Base-by-base conservation (phyloP, 2,888 invertebrate species). In the Amblyjoppa fuscipennis region DNA sequence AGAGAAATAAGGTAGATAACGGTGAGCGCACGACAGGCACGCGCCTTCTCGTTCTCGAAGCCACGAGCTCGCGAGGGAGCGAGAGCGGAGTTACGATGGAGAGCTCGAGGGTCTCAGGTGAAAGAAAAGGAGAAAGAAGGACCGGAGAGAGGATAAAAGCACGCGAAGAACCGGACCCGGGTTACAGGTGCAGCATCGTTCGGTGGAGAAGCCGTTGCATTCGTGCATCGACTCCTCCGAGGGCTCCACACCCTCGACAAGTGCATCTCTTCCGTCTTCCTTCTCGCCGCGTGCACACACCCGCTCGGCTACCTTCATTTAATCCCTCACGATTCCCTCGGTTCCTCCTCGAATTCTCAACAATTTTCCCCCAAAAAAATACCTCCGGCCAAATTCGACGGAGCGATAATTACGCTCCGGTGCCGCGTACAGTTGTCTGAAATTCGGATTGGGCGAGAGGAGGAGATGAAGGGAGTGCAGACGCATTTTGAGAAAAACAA, bases 21-120 rank as follows among this genome's bases (percentile, higher is more conserved):
- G 86, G 84, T 74, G 87, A 88, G 90, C 91, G 90, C 90, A 89
- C 89, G 91, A 91, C 91, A 90, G 90, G 91, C 91, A 91, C 91
- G 91, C 91, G 91, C 89, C 91, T 90, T 87, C 87, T 87, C 83
- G 79, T 77, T 81, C 84, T 84, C 87, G 88, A 88, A 88, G 87
- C 82, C 80, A 83, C 78, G 88, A 87, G 88, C 75, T 76, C 71
- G 68, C 69, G 79, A 31, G 51, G 34, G 78, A 76, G 59, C n/a
- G 77, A 77, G 76, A 70, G 51, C 77, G 70, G 51, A 61, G 68
- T 53, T 75, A 59, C 13, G 59, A 75, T 71, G 70, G 75, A 81
- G 73, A 38, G 45, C 20, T 25, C 61, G 45, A 49, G 70, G 34
- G 28, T 82, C 74, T 68, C 45, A 34, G 38, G 51, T 53, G 71